Percentiles rank a stretch among this genome's conserved stretches.
Conservation (phyloP, 2,888 invertebrate species). For the Clostera curtula region DNA sequence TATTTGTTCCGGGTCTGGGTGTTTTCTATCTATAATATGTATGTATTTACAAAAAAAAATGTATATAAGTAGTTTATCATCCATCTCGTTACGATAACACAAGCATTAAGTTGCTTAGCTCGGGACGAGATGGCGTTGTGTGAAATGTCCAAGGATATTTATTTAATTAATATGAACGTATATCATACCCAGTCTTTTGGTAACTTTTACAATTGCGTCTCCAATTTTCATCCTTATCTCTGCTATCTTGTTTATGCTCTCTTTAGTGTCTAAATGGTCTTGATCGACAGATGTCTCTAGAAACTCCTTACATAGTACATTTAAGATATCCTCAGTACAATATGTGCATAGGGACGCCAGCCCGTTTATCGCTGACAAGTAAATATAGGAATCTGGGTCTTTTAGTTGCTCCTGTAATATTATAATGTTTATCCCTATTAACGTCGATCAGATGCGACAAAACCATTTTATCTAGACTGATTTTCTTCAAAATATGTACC, state of each 20-base stretch:
- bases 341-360: slow-evolving; percentile 79
- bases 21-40: too few species aligned
- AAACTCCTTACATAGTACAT: slow-evolving; percentile 81
- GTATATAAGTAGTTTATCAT: too few species aligned
- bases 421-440: too few species aligned
- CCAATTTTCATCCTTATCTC: slow-evolving; percentile 86
- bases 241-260: slow-evolving; percentile 53
- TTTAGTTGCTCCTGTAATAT: slow-evolving; percentile 80
- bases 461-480: too few species aligned
- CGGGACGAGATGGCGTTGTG: too few species aligned
- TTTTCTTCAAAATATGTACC: too few species aligned
- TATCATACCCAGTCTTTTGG: slow-evolving; percentile 78
- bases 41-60: too few species aligned
- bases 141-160: too few species aligned
- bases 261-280: slow-evolving; percentile 31
- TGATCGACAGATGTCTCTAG: slow-evolving; percentile 39
- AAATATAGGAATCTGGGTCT: slow-evolving; percentile 87
- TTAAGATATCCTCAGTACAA: slow-evolving; percentile 81
- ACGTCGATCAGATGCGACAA: too few species aligned
- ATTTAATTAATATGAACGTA: neutral
- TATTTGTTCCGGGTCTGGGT: too few species aligned
- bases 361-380: slow-evolving; percentile 85
- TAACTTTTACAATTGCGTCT: slow-evolving; percentile 84
- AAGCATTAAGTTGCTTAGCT: too few species aligned
- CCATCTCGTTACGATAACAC: too few species aligned